phyloP scores from a whole-genome alignment of 2,797 vertebrate genomes.

The Acropternis orthonyx region DNA sequence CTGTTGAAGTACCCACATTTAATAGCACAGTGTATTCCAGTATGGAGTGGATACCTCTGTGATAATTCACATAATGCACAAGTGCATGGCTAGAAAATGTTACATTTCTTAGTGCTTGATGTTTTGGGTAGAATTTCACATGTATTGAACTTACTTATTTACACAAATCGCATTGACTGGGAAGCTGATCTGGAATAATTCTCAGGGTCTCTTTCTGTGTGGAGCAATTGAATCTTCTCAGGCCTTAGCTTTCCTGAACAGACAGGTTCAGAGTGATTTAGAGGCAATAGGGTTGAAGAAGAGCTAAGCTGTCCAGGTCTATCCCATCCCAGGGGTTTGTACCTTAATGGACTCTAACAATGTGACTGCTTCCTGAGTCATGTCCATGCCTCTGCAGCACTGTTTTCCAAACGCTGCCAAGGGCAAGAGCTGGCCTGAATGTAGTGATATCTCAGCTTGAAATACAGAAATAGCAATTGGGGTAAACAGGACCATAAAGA shows the following conservation, averaged over 20 bases:
- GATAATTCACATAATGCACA: background rate
- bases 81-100: background rate
- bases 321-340: too few relatives aligned
- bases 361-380: background rate
- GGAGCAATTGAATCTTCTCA: background rate
- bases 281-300: background rate
- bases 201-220: background rate
- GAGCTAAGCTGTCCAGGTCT: background rate
- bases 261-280: background rate
- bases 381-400: background rate
- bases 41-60: background rate
- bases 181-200: background rate
- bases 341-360: background rate
- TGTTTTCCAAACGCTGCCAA: background rate
- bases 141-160: background rate
- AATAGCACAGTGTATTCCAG: background rate
- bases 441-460: background rate
- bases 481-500: background rate
- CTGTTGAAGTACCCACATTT: background rate
- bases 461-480: background rate
- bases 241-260: background rate
- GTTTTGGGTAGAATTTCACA: background rate
- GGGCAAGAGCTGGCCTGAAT: background rate
- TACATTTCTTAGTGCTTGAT: background rate
- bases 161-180: background rate